These are phyloP conservation scores for Stegophylla sp. DNA, from an alignment of 2,888 invertebrate genomes.

Conservation along the genomic window DNA sequence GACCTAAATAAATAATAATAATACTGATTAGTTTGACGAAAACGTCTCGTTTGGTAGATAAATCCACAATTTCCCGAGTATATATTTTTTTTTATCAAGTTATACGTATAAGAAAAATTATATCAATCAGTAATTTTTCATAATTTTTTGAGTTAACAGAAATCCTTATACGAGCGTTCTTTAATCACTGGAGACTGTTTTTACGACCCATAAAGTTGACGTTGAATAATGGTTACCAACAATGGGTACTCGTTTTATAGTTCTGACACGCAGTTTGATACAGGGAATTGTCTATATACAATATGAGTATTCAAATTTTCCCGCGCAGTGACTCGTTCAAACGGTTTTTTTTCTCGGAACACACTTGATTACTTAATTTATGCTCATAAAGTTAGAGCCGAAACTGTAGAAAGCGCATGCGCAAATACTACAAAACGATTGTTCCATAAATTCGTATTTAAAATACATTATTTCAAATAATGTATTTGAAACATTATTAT, in stretches of 20 bases:
- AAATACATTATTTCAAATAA: background rate
- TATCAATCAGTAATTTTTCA: background rate
- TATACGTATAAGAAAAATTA: background rate
- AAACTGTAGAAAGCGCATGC: too few relatives aligned
- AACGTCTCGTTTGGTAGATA: background rate
- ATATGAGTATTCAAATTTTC: background rate
- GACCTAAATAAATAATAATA: too few relatives aligned
- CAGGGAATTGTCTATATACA: background rate
- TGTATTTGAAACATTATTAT: background rate
- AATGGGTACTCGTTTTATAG: background rate
- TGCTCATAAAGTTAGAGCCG: background rate
- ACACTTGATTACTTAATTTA: background rate
- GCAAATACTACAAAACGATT: too few relatives aligned
- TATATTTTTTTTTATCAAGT: background rate
- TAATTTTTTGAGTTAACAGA: background rate
- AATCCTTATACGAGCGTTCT: background rate
- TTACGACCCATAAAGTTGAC: constrained; percentile 7
- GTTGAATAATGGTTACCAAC: background rate
- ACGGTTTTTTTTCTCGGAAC: background rate
- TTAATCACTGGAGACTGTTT: constrained; percentile 14
- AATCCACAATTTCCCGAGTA: background rate
- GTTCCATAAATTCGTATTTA: too few relatives aligned
- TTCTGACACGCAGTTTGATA: background rate
- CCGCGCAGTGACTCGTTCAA: background rate
- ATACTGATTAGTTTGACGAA: background rate